Base-by-base conservation (phyloP, 2,113 vertebrate species). In the Limnothrissa miodon region DNA sequence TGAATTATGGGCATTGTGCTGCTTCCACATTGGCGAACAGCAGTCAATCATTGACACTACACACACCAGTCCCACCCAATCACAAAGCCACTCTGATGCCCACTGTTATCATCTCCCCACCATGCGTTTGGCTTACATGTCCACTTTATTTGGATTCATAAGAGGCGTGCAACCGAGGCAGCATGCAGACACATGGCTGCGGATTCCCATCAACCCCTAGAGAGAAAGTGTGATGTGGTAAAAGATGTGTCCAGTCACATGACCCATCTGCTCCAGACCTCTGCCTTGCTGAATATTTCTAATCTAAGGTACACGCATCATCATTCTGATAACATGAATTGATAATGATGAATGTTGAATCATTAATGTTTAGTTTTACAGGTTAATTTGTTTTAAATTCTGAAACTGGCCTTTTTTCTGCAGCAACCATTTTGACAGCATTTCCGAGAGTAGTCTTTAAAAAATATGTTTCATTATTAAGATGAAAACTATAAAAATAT, bases 11-110 rank as follows among this genome's bases (percentile, higher is more conserved):
- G 45, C 36, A 82, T 87, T 83, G 89, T 86, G 87, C 89, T 56
- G 83, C 89, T 91, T 93, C 90, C 90, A 90, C 87, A 88, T 88
- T 89, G 88, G 89, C 90, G 87, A 91, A 83, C 82, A 81, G 85
- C 88, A 90, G 93, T 94, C 85, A 94, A 94, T 94, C 90, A 94
- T 94, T 94, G 92, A 94, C 92, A 87, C 86, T 89, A 83, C 83
- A 82, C 88, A 39, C 82, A 78, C 80, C 21, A 82, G 84, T 86
- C 87, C 91, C 90, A 25, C 90, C 90, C 88, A 87, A 59, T 80
- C n/a, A 23, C 80, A 84, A 90, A 91, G 90, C 88, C 86, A 83
- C 85, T 84, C 85, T 83, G 78, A 79, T 53, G 82, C 84, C 80
- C 4, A 13, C 33, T 87, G 84, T 70, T 85, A 83, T 86, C 86